These are phyloP conservation scores for Peromyscus aztecus DNA, from an alignment of 2,797 vertebrate genomes.

Conservation along the genomic window DNA sequence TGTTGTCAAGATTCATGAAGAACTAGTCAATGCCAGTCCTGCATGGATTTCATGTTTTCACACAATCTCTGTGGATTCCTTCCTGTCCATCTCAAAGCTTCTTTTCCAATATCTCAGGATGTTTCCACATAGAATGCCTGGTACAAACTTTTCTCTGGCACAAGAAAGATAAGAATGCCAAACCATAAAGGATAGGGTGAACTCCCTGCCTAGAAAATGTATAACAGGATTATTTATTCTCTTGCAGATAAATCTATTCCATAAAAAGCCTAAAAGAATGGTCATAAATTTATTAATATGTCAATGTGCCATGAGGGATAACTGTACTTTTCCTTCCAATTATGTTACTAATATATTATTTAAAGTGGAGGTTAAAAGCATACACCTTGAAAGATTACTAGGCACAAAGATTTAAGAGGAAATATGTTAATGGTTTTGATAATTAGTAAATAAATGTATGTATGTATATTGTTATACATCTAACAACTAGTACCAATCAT, in stretches of 20 bases:
- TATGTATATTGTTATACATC: constrained; percentile 41
- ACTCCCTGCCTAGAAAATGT: constrained; percentile 14
- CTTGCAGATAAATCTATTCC: background rate
- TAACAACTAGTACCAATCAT: constrained; percentile 43
- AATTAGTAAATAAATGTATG: constrained; percentile 65
- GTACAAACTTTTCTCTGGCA: background rate
- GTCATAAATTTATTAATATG: constrained; percentile 44
- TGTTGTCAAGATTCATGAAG: background rate
- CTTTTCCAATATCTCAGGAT: background rate
- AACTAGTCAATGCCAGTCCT: background rate
- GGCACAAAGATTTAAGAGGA: constrained; percentile 34
- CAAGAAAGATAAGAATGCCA: background rate
- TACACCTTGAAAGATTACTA: constrained; percentile 34
- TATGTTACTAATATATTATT: constrained; percentile 40
- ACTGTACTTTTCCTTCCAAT: constrained; percentile 41
- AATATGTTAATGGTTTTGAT: constrained; percentile 28
- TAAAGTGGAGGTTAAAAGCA: constrained; percentile 39
- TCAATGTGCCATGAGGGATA: background rate
- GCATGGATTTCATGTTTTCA: background rate
- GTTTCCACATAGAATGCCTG: background rate
- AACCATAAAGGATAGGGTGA: background rate
- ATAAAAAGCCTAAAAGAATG: constrained; percentile 22
- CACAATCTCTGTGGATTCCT: background rate
- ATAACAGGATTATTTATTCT: constrained; percentile 26
- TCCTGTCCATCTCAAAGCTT: background rate